Conservation (phyloP, 2,888 invertebrate genomes). For the Melangyna quadrimaculata region DNA sequence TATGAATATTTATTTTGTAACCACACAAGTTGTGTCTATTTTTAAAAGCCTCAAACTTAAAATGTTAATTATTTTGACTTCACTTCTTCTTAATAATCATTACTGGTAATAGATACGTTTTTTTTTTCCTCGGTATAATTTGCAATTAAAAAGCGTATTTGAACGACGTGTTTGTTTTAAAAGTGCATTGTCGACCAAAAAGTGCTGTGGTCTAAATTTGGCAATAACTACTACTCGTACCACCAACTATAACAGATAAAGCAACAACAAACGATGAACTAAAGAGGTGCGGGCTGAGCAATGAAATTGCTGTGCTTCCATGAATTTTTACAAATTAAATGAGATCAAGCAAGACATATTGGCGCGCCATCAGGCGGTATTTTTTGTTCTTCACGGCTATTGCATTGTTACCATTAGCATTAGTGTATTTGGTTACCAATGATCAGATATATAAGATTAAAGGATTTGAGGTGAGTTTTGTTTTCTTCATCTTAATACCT, state of each 20-base stretch:
- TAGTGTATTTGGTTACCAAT: constrained; percentile 80
- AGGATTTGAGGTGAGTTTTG: constrained; percentile 80
- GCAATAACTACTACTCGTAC: too few species aligned
- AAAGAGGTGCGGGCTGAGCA: constrained; percentile 59
- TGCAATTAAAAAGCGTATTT: constrained; percentile 9
- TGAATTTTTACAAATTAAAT: constrained; percentile 76
- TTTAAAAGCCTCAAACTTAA: constrained; percentile 17
- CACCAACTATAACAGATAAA: background rate
- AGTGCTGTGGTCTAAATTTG: constrained; percentile 8
- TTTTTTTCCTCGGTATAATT: background rate
- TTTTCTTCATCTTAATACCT: background rate
- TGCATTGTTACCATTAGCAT: constrained; percentile 80
- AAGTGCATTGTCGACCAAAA: constrained; percentile 28
- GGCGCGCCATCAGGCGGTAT: constrained; percentile 81
- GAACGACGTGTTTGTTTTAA: background rate
- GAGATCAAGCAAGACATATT: constrained; percentile 80
- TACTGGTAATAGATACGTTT: constrained; percentile 16
- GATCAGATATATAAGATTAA: constrained; percentile 81
- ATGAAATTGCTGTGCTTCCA: constrained; percentile 65
- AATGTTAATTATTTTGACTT: constrained; percentile 18
- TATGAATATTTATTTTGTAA: constrained; percentile 8
- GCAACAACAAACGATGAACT: background rate
- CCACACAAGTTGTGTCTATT: constrained; percentile 3
- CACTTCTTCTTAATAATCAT: constrained; percentile 2
- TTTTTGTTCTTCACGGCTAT: constrained; percentile 80